Base-by-base conservation (phyloP, 2,888 invertebrate genomes). In the Zele albiditarsus region DNA sequence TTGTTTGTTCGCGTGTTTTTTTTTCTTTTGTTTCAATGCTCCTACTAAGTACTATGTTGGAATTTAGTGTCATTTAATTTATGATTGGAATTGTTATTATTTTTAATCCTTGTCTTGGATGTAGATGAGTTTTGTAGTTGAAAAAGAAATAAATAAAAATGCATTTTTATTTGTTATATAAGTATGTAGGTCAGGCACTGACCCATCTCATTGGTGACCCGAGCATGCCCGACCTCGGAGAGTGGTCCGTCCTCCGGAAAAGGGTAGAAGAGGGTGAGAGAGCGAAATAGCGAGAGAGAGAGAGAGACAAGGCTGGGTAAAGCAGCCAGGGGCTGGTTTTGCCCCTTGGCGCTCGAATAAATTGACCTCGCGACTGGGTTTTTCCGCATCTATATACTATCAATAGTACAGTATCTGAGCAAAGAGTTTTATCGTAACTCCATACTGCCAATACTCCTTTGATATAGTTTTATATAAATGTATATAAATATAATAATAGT, bases 141-240 rank as follows among this genome's bases (percentile, higher is more conserved):
- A 8, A 49, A 25, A 25, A 72, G 20, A 28, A 62, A 62, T 46
- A 46, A 46, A 46, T 46, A 16, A 46, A n/a, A 53, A 67, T 73
- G 79, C 76, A 75, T 76, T 79, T 78, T 66, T 72, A 16, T n/a
- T 46, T 42, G 12, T 42, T 20, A 53, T 53, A 20, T 53, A 71
- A 75, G 77, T 78, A 84, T 83, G 75, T 84, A 80, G 84, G 84
- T 84, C 84, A 84, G 81, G 76, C 78, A 80, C 77, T 80, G 83
- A 80, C 81, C 81, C 77, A 76, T 77, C 78, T 81, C 80, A 80
- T 80, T 77, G 80, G 80, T 78, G 77, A 74, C 73, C 77, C 66
- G 77, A 81, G 71, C 73, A 60, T 70, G 70, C 58, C 42, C 58
- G 76, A 73, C 67, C 73, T 76, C 65, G 66, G 31, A 38, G 58